Percentiles rank a stretch among this genome's conserved stretches.
phyloP scores from a whole-genome alignment of 2,888 invertebrate genomes.

The Caenorhabditis becei region DNA sequence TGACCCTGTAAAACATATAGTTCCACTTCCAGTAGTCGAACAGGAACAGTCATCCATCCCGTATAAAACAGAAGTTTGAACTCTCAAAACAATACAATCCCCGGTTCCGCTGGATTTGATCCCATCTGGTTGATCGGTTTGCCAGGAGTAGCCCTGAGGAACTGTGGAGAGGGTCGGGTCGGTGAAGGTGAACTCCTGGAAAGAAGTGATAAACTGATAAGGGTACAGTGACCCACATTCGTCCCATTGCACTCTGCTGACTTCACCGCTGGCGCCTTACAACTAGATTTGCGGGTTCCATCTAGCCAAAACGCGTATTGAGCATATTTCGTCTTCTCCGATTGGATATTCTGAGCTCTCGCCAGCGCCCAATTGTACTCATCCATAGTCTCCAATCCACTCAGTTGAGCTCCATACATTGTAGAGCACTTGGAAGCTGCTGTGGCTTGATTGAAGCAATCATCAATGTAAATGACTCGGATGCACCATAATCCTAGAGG shows the following conservation, averaged over 20 bases:
- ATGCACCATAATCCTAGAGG: slow-evolving; percentile 15
- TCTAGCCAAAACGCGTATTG: background rate
- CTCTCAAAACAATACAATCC: background rate
- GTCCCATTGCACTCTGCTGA: background rate
- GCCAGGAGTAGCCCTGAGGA: slow-evolving; percentile 15
- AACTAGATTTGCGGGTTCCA: background rate
- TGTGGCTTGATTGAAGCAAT: background rate
- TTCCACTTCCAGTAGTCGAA: background rate
- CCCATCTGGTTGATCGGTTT: slow-evolving; percentile 1
- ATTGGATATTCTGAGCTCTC: too few species aligned
- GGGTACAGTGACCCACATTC: background rate
- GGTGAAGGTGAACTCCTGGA: slow-evolving; percentile 35
- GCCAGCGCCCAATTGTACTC: background rate
- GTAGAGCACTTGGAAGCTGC: background rate
- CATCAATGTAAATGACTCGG: slow-evolving; percentile 11
- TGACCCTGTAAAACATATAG: slow-evolving; percentile 15
- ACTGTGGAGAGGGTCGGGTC: slow-evolving; percentile 18
- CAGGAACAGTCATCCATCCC: slow-evolving; percentile 21
- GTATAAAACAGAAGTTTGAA: background rate
- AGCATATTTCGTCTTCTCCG: background rate
- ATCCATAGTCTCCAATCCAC: background rate
- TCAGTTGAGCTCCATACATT: background rate
- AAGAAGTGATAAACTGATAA: background rate
- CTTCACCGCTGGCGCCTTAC: background rate
- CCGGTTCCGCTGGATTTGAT: background rate